Base-by-base conservation (phyloP, 1,140 invertebrate genomes). In the Zophobas atratus region DNA sequence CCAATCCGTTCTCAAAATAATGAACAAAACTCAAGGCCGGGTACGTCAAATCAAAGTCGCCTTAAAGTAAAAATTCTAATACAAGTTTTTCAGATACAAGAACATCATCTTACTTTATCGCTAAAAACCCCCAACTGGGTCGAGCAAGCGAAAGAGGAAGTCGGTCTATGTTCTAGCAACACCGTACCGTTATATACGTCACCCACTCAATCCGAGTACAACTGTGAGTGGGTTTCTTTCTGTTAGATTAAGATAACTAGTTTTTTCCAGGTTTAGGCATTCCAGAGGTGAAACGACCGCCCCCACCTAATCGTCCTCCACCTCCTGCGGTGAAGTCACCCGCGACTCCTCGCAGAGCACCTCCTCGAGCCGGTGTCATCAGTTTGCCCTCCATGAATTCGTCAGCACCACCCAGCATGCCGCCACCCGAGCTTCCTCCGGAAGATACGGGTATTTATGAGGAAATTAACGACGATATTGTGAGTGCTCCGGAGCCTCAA, bases 101-200 rank as follows among this genome's bases (percentile, higher is more conserved):
- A 93, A 2, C 90, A 93, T 78, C 87, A 89, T 2, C 87, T 98
- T 2, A 88, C 88, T 49, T 90, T 98, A 6, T 88, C 90, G n/a
- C 87, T 98, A 0, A 97, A 96, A 86, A 96, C 95, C 0, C 90
- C 92, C 0, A 90, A 96, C 78, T 98, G 97, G 97, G 89, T 93
- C 41, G 89, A 92, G 39, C 89, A 93, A 80, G 92, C 96, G 5
- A 91, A 94, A 82, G 91, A 93, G 63, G 96, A 98, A 88, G 92
- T 98, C 80, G 92, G 91, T 57, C 87, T 97, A 6, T 96, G 94
- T 86, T 92, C 93, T 8, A 94, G 94, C 79, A 96, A 96, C 81
- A 96, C 95, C 1, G 88, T 94, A 56, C 92, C 95, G 2, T 87
- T 97, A 35, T 92, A 90, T 82, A 88, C 88, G 3, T 84, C 80